phyloP scores from a whole-genome alignment of 2,113 vertebrate species.

The Diphyllodes magnificus region DNA sequence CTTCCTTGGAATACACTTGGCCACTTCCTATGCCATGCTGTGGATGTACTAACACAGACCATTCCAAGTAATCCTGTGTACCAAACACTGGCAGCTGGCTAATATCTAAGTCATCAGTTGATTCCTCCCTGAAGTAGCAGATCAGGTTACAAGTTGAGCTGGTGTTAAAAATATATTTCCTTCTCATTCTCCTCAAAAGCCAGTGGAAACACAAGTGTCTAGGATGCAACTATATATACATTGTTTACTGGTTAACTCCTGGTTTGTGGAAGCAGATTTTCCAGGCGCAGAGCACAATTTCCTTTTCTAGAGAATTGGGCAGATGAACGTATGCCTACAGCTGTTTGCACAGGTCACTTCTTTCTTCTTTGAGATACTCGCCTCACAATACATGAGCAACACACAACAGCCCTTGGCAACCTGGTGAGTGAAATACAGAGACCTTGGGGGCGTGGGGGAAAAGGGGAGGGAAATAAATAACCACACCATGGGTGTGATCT shows the following conservation, averaged over 20 bases:
- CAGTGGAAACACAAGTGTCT: background rate
- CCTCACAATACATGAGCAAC: background rate
- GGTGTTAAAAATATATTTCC: background rate
- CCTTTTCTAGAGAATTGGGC: background rate
- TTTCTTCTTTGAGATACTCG: background rate
- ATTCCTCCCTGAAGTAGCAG: background rate
- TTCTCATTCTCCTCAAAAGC: background rate
- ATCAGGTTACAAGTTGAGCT: background rate
- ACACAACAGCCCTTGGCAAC: background rate
- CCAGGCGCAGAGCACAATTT: background rate
- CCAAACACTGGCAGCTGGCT: background rate
- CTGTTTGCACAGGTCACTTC: background rate
- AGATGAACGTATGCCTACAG: background rate
- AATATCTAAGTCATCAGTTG: background rate
- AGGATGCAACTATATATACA: background rate
- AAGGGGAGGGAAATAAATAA: background rate
- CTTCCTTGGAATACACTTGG: background rate
- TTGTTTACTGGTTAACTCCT: background rate
- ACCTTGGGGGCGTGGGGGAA: rapidly evolving
- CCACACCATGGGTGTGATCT: background rate
- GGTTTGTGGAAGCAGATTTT: background rate
- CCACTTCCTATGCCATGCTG: background rate
- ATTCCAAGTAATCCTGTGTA: background rate
- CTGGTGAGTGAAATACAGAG: background rate
- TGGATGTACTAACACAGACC: background rate